Percentiles rank a stretch among this genome's conserved stretches.
phyloP scores from a whole-genome alignment of 1,140 invertebrate species.

The Chionoecetes opilio region DNA sequence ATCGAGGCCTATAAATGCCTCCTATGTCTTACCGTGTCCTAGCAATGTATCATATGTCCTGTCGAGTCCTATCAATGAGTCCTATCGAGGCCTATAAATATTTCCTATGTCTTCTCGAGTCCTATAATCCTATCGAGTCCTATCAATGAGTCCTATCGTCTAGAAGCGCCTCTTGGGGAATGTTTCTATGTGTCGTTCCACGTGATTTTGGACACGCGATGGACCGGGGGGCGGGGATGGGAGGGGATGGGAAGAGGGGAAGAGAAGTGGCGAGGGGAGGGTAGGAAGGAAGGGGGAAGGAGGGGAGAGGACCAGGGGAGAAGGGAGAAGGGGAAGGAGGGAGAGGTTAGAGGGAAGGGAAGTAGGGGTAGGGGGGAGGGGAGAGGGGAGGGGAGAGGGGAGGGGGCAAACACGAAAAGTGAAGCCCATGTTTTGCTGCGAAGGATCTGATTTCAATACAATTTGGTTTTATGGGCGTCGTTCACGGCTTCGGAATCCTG shows the following conservation, averaged over 20 bases:
- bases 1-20: too few species aligned
- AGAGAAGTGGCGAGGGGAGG: neutral
- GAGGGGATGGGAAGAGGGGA: constrained; percentile 33
- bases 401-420: constrained; percentile 1
- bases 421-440: neutral
- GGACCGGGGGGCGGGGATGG: neutral
- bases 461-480: constrained; percentile 71
- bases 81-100: too few species aligned
- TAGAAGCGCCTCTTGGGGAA: too few species aligned
- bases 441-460: constrained; percentile 75
- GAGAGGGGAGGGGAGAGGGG: neutral
- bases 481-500: constrained; percentile 44
- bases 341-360: neutral
- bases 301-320: too few species aligned
- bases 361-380: neutral
- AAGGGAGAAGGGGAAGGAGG: neutral
- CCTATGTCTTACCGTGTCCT: too few species aligned
- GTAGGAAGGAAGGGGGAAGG: neutral
- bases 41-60: too few species aligned
- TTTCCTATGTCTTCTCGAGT: too few species aligned
- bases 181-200: too few species aligned
- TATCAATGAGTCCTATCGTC: too few species aligned
- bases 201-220: too few species aligned
- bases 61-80: too few species aligned
- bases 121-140: too few species aligned